phyloP scores from a whole-genome alignment of 1,140 invertebrate genomes.

The Leptoteleia sp. region DNA sequence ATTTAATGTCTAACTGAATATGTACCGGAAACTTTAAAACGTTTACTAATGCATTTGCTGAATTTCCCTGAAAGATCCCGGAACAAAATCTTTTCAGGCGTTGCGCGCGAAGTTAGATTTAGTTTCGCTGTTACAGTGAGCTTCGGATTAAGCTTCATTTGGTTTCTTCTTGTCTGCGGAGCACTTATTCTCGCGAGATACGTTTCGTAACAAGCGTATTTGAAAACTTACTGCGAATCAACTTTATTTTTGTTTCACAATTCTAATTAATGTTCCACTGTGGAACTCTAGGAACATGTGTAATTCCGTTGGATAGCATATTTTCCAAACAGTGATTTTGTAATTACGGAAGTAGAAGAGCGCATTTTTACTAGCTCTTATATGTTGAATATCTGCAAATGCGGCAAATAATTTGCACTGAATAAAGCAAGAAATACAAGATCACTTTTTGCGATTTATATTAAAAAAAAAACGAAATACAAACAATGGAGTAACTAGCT shows the following conservation, averaged over 20 bases:
- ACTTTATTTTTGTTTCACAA: background rate
- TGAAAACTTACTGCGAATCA: background rate
- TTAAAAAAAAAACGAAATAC: too few species aligned
- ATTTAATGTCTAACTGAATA: conserved; percentile 37
- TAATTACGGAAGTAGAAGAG: too few species aligned
- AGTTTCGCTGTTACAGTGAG: conserved; percentile 33
- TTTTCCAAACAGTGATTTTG: too few species aligned
- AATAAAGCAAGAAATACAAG: too few species aligned
- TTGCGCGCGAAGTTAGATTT: conserved; percentile 51
- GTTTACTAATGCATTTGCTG: conserved; percentile 41
- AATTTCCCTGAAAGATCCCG: conserved; percentile 39
- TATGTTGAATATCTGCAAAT: too few species aligned
- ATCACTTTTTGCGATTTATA: too few species aligned
- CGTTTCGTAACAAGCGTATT: conserved; percentile 9
- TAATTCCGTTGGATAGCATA: too few species aligned
- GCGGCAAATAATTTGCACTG: too few species aligned
- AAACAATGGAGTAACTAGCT: too few species aligned
- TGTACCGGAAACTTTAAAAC: conserved; percentile 47
- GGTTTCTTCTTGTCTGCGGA: conserved; percentile 20
- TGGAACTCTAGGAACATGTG: too few species aligned
- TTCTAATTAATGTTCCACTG: too few species aligned
- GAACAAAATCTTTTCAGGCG: conserved; percentile 37
- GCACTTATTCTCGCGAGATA: conserved; percentile 14
- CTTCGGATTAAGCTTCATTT: conserved; percentile 39
- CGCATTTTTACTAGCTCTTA: too few species aligned